phyloP scores from a whole-genome alignment of 2,797 vertebrate genomes.

The Champsocephalus esox region DNA sequence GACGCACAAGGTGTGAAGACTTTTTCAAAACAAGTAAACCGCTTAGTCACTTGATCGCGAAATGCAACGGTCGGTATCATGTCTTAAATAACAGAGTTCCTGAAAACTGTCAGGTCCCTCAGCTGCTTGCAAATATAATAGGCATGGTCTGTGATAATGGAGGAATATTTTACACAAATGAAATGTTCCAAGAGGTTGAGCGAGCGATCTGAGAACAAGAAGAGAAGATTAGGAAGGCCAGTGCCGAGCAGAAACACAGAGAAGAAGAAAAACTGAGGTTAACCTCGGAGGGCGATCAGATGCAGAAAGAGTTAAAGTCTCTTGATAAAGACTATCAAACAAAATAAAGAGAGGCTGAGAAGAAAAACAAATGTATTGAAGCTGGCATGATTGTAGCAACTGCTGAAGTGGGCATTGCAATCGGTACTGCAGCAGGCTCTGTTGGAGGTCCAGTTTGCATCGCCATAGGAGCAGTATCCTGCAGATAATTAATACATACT shows the following conservation, averaged over 20 bases:
- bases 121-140: conserved; percentile 44
- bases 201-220: conserved; percentile 21
- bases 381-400: background rate
- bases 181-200: conserved; percentile 47
- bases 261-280: conserved; percentile 22
- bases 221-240: background rate
- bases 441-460: conserved; percentile 30
- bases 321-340: background rate
- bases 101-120: background rate
- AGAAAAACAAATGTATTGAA: conserved; percentile 33
- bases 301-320: background rate
- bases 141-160: conserved; percentile 27
- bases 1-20: background rate
- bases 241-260: background rate
- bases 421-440: conserved; percentile 4
- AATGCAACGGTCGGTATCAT: conserved; percentile 36
- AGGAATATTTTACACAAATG: conserved; percentile 48
- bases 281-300: background rate
- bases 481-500: background rate
- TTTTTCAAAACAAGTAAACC: conserved; percentile 10
- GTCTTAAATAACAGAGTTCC: conserved; percentile 38
- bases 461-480: background rate
- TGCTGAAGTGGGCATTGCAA: background rate
- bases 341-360: conserved; percentile 39
- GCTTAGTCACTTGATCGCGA: conserved; percentile 16